phyloP scores from a whole-genome alignment of 2,797 vertebrate species.

The Pagetopsis macropterus region DNA sequence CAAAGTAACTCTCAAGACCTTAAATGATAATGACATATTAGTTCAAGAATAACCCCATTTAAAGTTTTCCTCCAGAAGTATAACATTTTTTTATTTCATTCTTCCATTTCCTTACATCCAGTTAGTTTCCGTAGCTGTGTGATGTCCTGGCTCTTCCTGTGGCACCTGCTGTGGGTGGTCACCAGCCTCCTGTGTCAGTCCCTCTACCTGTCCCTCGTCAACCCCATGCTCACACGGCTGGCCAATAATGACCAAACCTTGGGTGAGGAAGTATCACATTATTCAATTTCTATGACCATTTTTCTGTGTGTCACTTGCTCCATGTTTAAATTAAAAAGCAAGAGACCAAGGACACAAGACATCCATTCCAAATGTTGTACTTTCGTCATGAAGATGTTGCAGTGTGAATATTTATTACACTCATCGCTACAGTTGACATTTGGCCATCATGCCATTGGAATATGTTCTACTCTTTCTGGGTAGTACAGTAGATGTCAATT shows the following conservation, averaged over 20 bases:
- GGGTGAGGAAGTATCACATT: slow-evolving; percentile 49
- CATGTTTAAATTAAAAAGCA: background rate
- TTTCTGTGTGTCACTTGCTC: background rate
- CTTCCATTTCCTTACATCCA: background rate
- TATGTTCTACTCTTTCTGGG: too few relatives aligned
- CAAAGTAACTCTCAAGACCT: background rate
- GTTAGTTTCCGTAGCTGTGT: slow-evolving; percentile 74
- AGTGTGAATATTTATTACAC: too few relatives aligned
- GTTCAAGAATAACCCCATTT: background rate
- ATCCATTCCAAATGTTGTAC: background rate
- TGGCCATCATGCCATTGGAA: too few relatives aligned
- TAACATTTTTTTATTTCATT: background rate
- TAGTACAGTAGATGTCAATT: too few relatives aligned
- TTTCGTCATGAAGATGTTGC: background rate
- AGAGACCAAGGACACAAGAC: background rate
- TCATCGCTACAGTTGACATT: too few relatives aligned
- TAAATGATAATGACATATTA: too few relatives aligned
- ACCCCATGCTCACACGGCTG: slow-evolving; percentile 81
- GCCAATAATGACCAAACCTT: slow-evolving; percentile 42
- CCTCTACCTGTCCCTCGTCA: slow-evolving; percentile 87
- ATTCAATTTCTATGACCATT: background rate
- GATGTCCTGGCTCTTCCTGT: slow-evolving; percentile 81
- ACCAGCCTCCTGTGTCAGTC: slow-evolving; percentile 87
- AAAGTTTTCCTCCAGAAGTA: slow-evolving; percentile 13
- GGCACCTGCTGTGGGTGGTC: slow-evolving; percentile 86